phyloP scores from a whole-genome alignment of 2,113 vertebrate genomes.

The human region GRCh38 chr13:112703501-112704000 shows the following conservation, averaged over 20 bases:
- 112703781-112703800: background rate
- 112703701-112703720: no score
- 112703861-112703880: slow-evolving; percentile 62
- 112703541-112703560: background rate
- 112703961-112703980: background rate
- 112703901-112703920: background rate
- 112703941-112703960: background rate
- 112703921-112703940: background rate
- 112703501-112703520: no score
- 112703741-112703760: background rate
- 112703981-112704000: background rate
- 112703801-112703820: background rate
- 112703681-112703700: fast-evolving
- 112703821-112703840: background rate
- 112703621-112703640: background rate
- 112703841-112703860: slow-evolving; percentile 32
- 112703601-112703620: fast-evolving
- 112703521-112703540: background rate
- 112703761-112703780: background rate
- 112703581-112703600: background rate
- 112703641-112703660: background rate
- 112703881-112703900: slow-evolving; percentile 57
- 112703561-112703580: background rate
- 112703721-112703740: background rate
- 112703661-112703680: fast-evolving